Conservation (phyloP, 1,140 invertebrate species). For the Drosophila ambigua region DNA sequence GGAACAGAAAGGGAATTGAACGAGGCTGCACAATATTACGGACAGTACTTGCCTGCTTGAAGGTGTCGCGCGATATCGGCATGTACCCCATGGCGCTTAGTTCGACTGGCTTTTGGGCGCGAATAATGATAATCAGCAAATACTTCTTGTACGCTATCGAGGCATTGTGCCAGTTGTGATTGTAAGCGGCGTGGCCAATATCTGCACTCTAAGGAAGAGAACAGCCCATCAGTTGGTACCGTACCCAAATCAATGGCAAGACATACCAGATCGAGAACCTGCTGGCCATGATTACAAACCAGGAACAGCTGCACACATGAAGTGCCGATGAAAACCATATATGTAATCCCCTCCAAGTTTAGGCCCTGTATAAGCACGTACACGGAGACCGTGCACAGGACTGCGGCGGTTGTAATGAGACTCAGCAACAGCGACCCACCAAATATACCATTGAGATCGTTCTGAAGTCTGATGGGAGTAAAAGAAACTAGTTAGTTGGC, state of each 20-base stretch:
- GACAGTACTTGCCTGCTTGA: slow-evolving; percentile 47
- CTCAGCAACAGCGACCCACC: slow-evolving; percentile 48
- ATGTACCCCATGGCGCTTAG: slow-evolving; percentile 53
- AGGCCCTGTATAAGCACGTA: slow-evolving; percentile 50
- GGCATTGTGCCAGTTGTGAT: slow-evolving; percentile 55
- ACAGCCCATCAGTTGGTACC: no score
- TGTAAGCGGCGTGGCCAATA: slow-evolving; percentile 41
- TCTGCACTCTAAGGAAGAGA: slow-evolving; percentile 24
- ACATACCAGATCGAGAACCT: slow-evolving; percentile 37
- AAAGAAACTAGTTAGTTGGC: not conserved
- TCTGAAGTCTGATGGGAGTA: slow-evolving; percentile 28
- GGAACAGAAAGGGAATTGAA: not conserved
- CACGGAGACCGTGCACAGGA: slow-evolving; percentile 51
- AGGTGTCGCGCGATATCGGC: slow-evolving; percentile 56
- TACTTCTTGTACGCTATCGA: slow-evolving; percentile 55
- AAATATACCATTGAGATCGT: slow-evolving; percentile 41
- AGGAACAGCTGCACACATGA: slow-evolving; percentile 46
- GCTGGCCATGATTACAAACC: slow-evolving; percentile 58
- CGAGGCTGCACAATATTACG: no score
- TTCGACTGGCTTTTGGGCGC: slow-evolving; percentile 46
- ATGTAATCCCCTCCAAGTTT: slow-evolving; percentile 42
- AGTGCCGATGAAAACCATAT: slow-evolving; percentile 48
- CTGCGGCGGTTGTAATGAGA: slow-evolving; percentile 46
- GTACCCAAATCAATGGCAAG: not conserved
- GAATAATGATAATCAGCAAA: slow-evolving; percentile 49